Evolutionary conservation across 2,888 invertebrate genomes (phyloP).

Genomic region (Ashinkailepas kermadecensis): DNA sequence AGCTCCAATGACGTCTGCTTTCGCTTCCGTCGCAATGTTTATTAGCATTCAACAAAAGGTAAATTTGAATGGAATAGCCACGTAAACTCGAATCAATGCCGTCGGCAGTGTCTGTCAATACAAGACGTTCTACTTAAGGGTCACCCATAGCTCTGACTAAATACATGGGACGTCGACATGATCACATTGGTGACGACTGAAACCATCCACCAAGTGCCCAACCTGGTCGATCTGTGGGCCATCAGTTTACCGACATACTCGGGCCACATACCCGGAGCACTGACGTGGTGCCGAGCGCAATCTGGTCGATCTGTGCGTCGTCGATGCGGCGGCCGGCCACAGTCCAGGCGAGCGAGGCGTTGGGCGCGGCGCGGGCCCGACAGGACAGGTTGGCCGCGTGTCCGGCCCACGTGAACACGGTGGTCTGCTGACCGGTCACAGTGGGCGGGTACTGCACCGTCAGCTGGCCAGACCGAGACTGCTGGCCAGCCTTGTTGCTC

Average conservation of each 20-base stretch:
- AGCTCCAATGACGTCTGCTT: no score
- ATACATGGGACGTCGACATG: no score
- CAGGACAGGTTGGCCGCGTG: conserved; percentile 76
- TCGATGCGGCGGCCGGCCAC: not conserved
- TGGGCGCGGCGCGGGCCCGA: conserved; percentile 57
- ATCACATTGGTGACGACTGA: no score
- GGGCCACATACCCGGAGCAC: not conserved
- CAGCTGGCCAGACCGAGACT: conserved; percentile 69
- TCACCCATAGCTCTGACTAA: no score
- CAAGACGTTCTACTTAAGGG: no score
- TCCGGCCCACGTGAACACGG: conserved; percentile 72
- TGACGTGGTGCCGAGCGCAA: not conserved
- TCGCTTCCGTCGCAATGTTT: no score
- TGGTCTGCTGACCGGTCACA: conserved; percentile 58
- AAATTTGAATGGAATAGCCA: no score
- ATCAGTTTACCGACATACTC: not conserved
- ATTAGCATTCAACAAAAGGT: no score
- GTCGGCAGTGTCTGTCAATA: no score
- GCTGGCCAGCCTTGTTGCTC: conserved; percentile 65
- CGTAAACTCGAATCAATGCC: no score
- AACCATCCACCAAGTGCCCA: no score
- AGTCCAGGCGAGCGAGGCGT: conserved; percentile 81
- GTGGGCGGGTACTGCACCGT: conserved; percentile 74
- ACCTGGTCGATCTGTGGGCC: no score
- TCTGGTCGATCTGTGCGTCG: not conserved